Conservation (phyloP, 2,797 vertebrate genomes). For the Ceryle rudis region DNA sequence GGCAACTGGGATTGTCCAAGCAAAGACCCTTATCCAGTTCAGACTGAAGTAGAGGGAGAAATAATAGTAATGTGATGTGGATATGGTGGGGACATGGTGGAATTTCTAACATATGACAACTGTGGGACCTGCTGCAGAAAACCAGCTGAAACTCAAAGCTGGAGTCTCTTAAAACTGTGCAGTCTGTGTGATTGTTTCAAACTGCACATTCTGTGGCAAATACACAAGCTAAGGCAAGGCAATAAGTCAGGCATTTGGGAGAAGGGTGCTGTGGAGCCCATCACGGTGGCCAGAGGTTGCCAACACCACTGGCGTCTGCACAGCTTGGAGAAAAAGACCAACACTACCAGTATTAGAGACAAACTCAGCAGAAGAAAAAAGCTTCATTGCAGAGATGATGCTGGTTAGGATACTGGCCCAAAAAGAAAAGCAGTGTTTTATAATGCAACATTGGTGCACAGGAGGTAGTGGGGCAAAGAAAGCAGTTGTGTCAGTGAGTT, state of each 20-base stretch:
- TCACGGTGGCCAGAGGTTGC: no score
- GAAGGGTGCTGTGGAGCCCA: neutral
- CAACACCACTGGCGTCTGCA: neutral
- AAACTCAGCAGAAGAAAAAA: neutral
- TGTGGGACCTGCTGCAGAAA: neutral
- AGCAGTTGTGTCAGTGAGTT: neutral
- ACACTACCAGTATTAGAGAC: neutral
- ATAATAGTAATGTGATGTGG: fast-evolving
- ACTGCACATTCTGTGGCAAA: neutral
- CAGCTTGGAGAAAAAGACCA: neutral
- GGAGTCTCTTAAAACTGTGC: neutral
- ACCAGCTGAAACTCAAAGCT: neutral
- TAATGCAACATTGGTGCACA: neutral
- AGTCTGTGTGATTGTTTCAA: neutral
- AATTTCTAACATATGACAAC: neutral
- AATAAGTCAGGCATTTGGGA: neutral
- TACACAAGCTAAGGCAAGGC: neutral
- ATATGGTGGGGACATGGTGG: neutral
- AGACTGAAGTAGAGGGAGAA: neutral
- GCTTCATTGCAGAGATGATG: neutral
- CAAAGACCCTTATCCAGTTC: neutral
- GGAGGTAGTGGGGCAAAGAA: neutral
- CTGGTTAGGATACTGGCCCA: neutral
- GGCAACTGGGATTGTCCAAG: neutral
- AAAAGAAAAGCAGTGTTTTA: neutral